A percentile compares a stretch with the other conserved stretches of the same genome.
Evolutionary conservation across 2,888 invertebrate genomes (phyloP).

Genomic region (Coenonympha arcania): DNA sequence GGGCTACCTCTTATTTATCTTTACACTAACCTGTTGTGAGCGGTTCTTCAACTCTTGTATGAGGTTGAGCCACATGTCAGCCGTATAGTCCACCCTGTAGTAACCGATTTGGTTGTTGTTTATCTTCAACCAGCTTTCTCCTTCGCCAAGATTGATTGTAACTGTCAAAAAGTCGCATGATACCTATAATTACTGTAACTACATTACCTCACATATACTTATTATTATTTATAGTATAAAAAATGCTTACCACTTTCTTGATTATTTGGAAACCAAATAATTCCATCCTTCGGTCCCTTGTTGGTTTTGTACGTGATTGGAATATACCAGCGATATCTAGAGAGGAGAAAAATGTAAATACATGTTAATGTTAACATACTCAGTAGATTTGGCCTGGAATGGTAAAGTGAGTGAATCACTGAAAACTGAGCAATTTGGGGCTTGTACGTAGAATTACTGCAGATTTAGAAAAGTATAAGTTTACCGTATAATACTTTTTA

Average conservation of each 20-base stretch:
- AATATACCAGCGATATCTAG: slow-evolving; percentile 88
- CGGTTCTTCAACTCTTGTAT: slow-evolving; percentile 44
- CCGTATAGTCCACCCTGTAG: slow-evolving; percentile 88
- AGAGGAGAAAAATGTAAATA: slow-evolving; percentile 8
- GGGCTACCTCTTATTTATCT: too few species aligned
- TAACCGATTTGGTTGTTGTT: slow-evolving; percentile 90
- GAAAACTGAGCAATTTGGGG: too few species aligned
- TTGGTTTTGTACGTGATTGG: slow-evolving; percentile 84
- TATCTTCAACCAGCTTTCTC: slow-evolving; percentile 82
- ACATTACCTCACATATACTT: too few species aligned
- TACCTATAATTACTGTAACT: too few species aligned
- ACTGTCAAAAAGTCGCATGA: slow-evolving; percentile 63
- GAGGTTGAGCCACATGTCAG: slow-evolving; percentile 76
- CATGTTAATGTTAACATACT: too few species aligned
- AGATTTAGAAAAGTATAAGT: too few species aligned
- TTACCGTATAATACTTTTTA: too few species aligned
- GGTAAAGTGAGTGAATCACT: too few species aligned
- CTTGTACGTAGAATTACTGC: too few species aligned
- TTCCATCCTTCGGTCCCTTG: slow-evolving; percentile 46
- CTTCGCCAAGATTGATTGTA: slow-evolving; percentile 54
- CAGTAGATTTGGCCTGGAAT: too few species aligned
- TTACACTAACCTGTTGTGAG: slow-evolving; percentile 40
- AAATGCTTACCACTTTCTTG: slow-evolving; percentile 43
- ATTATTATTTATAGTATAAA: not conserved
- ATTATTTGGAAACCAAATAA: slow-evolving; percentile 57